These are phyloP conservation scores for Saccostrea cuccullata DNA, from an alignment of 1,140 invertebrate species.

Conservation along the genomic window DNA sequence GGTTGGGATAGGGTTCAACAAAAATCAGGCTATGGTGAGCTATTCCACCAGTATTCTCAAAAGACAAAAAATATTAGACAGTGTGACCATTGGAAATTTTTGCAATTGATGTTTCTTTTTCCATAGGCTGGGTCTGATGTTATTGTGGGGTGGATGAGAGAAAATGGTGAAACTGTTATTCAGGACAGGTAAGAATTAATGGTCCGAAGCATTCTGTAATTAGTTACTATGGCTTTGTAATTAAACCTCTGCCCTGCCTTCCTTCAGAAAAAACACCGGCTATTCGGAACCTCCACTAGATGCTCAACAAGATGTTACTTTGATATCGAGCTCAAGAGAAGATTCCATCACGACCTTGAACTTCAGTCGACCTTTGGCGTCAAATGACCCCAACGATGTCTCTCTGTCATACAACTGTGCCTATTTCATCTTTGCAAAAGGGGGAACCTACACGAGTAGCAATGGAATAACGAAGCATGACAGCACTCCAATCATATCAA, in stretches of 20 bases:
- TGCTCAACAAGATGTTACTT: constrained; percentile 43
- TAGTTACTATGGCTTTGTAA: not conserved
- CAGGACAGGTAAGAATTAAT: constrained; percentile 57
- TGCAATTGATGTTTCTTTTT: not conserved
- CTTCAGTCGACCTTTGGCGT: constrained; percentile 88
- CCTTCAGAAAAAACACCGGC: constrained; percentile 10
- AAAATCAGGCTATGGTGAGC: constrained; percentile 61
- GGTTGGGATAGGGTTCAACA: constrained; percentile 85
- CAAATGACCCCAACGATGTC: constrained; percentile 87
- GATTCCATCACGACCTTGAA: constrained; percentile 89
- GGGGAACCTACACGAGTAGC: constrained; percentile 90
- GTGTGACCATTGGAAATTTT: no score
- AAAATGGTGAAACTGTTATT: constrained; percentile 59
- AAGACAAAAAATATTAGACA: not conserved
- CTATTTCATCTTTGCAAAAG: constrained; percentile 93
- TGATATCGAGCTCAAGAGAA: constrained; percentile 75
- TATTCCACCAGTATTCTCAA: not conserved
- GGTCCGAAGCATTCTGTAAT: not conserved
- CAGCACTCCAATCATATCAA: constrained; percentile 87
- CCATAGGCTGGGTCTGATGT: constrained; percentile 61
- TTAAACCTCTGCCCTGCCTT: not conserved
- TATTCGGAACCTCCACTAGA: constrained; percentile 46
- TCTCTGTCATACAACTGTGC: constrained; percentile 91
- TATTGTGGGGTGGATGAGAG: constrained; percentile 63
- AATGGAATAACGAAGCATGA: constrained; percentile 93